Conservation (phyloP, 2,888 invertebrate genomes). For the Hoplodrina ambigua region DNA sequence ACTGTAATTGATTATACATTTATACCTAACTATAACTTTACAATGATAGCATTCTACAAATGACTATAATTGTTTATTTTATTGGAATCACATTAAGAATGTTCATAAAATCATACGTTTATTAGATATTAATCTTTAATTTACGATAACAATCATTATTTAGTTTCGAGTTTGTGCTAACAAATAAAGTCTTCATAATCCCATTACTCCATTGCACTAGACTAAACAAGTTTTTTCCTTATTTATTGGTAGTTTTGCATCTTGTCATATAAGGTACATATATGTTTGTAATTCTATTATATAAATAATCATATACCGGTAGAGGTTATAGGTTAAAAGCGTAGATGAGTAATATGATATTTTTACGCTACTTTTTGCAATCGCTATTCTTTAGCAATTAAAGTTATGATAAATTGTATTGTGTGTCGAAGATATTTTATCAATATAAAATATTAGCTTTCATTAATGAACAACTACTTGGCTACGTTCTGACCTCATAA, state of each 20-base stretch:
- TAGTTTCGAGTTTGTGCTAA: not conserved
- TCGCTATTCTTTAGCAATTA: conserved; percentile 4
- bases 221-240: not conserved
- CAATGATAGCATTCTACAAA: not conserved
- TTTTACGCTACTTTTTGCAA: conserved; percentile 32
- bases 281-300: conserved; percentile 10
- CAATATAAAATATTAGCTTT: not conserved
- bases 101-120: not conserved
- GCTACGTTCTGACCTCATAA: not conserved
- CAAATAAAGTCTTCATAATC: not conserved
- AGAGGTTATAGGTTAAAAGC: conserved; percentile 30
- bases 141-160: conserved; percentile 1
- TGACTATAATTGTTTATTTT: not conserved
- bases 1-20: not conserved
- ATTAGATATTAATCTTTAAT: conserved; percentile 1
- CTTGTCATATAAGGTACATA: conserved; percentile 12
- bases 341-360: conserved; percentile 33
- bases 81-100: not conserved
- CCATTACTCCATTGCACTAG: not conserved
- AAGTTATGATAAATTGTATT: conserved; percentile 13
- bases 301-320: conserved; percentile 9
- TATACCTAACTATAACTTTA: not conserved
- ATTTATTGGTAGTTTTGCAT: conserved; percentile 8
- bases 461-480: not conserved
- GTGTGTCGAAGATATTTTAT: not conserved